Percentiles rank a stretch among this genome's conserved stretches.
phyloP scores from a whole-genome alignment of 2,797 vertebrate genomes.

The Danio choprae region DNA sequence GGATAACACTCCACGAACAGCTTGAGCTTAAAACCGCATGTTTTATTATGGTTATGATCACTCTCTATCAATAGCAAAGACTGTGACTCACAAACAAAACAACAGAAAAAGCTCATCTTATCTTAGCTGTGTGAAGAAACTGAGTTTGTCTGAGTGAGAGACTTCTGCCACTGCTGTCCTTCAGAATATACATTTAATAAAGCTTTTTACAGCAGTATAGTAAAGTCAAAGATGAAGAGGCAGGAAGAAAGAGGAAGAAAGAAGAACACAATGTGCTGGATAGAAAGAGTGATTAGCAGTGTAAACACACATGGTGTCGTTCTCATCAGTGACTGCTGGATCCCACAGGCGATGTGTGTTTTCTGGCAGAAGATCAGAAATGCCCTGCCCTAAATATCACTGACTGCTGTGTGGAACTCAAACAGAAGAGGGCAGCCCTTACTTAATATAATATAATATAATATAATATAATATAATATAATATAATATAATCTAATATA shows the following conservation, averaged over 20 bases:
- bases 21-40: background rate
- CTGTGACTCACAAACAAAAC: background rate
- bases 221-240: background rate
- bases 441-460: too few relatives aligned
- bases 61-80: background rate
- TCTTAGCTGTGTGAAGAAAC: background rate
- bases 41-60: background rate
- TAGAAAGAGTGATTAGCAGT: constrained; percentile 41
- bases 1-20: background rate
- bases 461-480: too few relatives aligned
- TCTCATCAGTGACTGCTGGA: constrained; percentile 4
- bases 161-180: background rate
- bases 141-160: background rate
- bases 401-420: background rate
- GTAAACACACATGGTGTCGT: constrained; percentile 3
- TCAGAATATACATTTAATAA: background rate
- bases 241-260: background rate
- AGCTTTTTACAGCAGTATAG: background rate
- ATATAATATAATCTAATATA: too few relatives aligned
- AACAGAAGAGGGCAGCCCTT: constrained; percentile 3
- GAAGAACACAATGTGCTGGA: constrained; percentile 32
- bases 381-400: background rate
- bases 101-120: background rate
- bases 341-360: constrained; percentile 7
- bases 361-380: constrained; percentile 3